phyloP scores from a whole-genome alignment of 2,113 vertebrate genomes.

The Lamprotornis superbus region DNA sequence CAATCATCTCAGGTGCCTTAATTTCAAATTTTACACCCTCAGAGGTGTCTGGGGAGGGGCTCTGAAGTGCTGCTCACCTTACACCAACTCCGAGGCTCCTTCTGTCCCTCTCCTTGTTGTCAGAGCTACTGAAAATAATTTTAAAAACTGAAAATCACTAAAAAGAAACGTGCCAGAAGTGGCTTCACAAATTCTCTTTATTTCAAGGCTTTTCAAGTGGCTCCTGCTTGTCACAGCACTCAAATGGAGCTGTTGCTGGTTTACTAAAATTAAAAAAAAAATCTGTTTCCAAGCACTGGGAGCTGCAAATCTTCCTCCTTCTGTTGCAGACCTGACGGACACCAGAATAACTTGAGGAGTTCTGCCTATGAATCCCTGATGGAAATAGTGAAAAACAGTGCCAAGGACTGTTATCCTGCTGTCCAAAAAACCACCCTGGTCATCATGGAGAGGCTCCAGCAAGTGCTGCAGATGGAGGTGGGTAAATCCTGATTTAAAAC shows the following conservation, averaged over 20 bases:
- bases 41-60: neutral
- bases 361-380: slow-evolving; percentile 97
- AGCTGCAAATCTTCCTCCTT: neutral
- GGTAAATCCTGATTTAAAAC: neutral
- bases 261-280: neutral
- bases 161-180: neutral
- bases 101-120: neutral
- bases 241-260: neutral
- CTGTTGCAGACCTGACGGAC: slow-evolving; percentile 87
- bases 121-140: neutral
- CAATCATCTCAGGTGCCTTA: neutral
- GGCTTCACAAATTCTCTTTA: neutral
- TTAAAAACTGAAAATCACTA: neutral
- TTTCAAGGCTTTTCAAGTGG: neutral
- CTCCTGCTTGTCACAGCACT: neutral
- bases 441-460: slow-evolving; percentile 97
- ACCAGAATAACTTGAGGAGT: slow-evolving; percentile 97
- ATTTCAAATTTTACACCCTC: neutral
- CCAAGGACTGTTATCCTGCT: slow-evolving; percentile 97
- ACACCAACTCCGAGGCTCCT: neutral
- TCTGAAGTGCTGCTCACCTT: neutral
- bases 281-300: neutral
- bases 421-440: slow-evolving; percentile 98
- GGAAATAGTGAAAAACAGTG: slow-evolving; percentile 99
- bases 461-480: slow-evolving; percentile 99